Base-by-base conservation (phyloP, 2,888 invertebrate species). In the Epicampocera succincta region DNA sequence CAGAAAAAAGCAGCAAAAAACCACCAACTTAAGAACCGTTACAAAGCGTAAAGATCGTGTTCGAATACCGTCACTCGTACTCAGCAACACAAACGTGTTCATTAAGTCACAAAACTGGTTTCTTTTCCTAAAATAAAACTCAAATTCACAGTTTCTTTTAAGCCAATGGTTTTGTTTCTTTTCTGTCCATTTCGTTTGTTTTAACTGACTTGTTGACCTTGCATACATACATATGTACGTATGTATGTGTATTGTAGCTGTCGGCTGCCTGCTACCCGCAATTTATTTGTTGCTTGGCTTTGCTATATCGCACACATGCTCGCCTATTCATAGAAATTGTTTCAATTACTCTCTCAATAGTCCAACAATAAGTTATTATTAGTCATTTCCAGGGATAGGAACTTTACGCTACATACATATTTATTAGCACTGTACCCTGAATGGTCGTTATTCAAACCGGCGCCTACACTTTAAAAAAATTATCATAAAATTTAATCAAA, bases 191-290 rank as follows among this genome's bases (percentile, higher is more conserved):
- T 77, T 65, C 40, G 54, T 78, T 82, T 74, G 63, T 78, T 69
- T 82, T 71, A 78, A 82, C 69, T 52, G 56, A 82, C 78, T 74
- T 46, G 82, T 82, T 74, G 82, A 82, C 82, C 82, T 82, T 82
- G 82, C 65, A 54, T 52, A 19, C 21, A 29, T 46, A 17, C 33
- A 19, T 12, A 6, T 33, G 19, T 3, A n/a, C n/a, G n/a, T n/a
- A n/a, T n/a, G n/a, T n/a, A 29, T 40, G 13, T 44, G 8, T 33
- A 13, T 13, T 40, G 29, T 33, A n/a, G 44, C 11, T 63, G 63
- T 19, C 42, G 50, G 2, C 19, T 38, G 15, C 1, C 21, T 44
- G 46, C 17, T 73, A 48, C 40, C 58, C 25, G n/a, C 65, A 58
- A 48, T 61, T 40, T 50, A 60, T 50, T 29, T 71, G 2, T 17